These are phyloP conservation scores for Clarias pachynema DNA, from an alignment of 2,797 vertebrate genomes.

Conservation along the genomic window DNA sequence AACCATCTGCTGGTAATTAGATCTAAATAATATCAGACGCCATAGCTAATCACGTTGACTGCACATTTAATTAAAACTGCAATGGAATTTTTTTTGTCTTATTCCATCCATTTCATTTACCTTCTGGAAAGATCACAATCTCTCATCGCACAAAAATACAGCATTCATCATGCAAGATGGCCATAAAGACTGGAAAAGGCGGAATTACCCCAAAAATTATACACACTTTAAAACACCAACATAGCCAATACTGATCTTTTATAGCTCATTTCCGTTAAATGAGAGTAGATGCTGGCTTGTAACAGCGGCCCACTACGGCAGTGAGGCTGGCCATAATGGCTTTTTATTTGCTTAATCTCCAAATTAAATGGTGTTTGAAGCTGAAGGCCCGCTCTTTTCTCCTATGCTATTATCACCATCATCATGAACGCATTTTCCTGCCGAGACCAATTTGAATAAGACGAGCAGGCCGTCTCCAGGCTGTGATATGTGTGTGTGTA, in stretches of 20 bases:
- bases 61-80: constrained; percentile 99
- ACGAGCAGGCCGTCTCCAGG: constrained; percentile 90
- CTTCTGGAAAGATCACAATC: constrained; percentile 50
- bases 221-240: constrained; percentile 58
- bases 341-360: constrained; percentile 92
- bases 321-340: constrained; percentile 81
- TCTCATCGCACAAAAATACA: constrained; percentile 28
- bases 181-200: constrained; percentile 52
- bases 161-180: constrained; percentile 46
- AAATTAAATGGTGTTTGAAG: constrained; percentile 94
- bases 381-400: constrained; percentile 76
- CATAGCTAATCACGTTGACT: constrained; percentile 98
- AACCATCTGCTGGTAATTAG: constrained; percentile 99
- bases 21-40: constrained; percentile 98
- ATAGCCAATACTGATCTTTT: constrained; percentile 72
- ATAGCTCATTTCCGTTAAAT: constrained; percentile 89
- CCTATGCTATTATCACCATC: constrained; percentile 92
- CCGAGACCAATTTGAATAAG: constrained; percentile 96
- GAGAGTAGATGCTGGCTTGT: constrained; percentile 87
- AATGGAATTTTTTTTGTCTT: constrained; percentile 69
- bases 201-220: constrained; percentile 52
- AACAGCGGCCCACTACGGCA: constrained; percentile 81
- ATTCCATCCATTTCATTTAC: constrained; percentile 51
- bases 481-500: constrained; percentile 77
- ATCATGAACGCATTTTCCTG: constrained; percentile 93